Base-by-base conservation (phyloP, 2,797 vertebrate genomes). In the Botia kubotai region DNA sequence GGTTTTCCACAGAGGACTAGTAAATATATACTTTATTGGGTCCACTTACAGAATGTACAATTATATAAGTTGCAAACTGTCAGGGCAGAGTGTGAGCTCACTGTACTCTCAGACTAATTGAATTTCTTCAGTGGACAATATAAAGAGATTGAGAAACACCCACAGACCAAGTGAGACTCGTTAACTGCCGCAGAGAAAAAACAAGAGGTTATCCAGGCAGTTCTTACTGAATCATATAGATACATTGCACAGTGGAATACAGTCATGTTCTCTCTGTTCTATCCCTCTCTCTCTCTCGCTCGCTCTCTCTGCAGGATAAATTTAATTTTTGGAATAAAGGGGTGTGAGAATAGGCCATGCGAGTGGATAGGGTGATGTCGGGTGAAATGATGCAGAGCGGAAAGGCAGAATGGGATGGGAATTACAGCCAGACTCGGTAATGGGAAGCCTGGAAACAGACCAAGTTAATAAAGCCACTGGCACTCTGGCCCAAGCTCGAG, bases 401-500 rank as follows among this genome's bases (percentile, higher is more conserved):
- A 77, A 73, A 79, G 43, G 63, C 80, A 75, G 69, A 75, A 82
- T 72, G 70, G 62, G 69, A 63, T 75, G 76, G 80, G 80, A 75
- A 82, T 63, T 68, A 77, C 69, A 74, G 17, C 73, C 33, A 55
- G 72, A 80, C 81, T 79, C 68, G 43, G 80, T 84, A 86, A 86
- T 82, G 80, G 79, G 72, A 67, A 82, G 82, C 75, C 82, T 86
- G 85, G 85, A 84, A 86, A 84, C 76, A 83, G 85, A 84, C 82
- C 82, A 82, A 86, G 75, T 84, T 86, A 84, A 86, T 82, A 84
- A 84, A 82, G 80, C 77, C 77, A 73, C 43, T 58, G 57, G 79
- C 79, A 82, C 67, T 83, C 78, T 73, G 84, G 70, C 71, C 73
- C 63, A 55, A 84, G 68, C 72, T 73, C 13, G 62, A 74, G 73